phyloP scores from a whole-genome alignment of 2,797 vertebrate genomes.

The Poliocrania exsul region DNA sequence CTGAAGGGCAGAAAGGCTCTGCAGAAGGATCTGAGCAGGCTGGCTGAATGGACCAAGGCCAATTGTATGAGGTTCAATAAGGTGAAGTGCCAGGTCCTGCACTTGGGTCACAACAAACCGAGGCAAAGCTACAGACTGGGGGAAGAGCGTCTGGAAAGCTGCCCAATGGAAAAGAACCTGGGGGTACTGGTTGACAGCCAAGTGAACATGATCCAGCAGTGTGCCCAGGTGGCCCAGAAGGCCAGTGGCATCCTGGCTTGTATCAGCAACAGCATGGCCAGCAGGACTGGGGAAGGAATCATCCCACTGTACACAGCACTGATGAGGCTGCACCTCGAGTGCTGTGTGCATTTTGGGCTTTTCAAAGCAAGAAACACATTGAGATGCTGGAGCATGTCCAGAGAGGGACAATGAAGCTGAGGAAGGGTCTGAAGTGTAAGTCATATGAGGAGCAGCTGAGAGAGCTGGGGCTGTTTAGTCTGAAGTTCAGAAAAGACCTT shows the following conservation, averaged over 20 bases:
- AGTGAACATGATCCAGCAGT: not conserved
- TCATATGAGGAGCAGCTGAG: not conserved
- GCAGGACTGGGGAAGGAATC: not conserved
- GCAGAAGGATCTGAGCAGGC: not conserved
- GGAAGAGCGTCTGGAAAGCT: not conserved
- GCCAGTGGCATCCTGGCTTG: not conserved
- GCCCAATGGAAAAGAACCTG: not conserved
- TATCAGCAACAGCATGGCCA: not conserved
- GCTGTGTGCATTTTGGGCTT: not conserved
- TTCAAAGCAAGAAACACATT: not conserved
- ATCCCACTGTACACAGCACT: accelerated
- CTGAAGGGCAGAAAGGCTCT: not conserved
- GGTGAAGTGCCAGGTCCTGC: not conserved
- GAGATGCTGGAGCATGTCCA: not conserved
- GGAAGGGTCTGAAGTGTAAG: not conserved
- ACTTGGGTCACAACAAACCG: not conserved
- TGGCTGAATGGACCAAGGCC: not conserved
- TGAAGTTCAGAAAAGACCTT: not conserved
- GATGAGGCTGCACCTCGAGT: not conserved
- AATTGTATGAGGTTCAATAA: not conserved
- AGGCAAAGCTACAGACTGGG: not conserved
- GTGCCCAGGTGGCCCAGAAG: not conserved
- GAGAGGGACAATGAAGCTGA: not conserved
- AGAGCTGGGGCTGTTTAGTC: not conserved
- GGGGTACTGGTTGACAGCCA: not conserved